phyloP scores from a whole-genome alignment of 1,140 invertebrate species.

The Sycophaga agraensis region DNA sequence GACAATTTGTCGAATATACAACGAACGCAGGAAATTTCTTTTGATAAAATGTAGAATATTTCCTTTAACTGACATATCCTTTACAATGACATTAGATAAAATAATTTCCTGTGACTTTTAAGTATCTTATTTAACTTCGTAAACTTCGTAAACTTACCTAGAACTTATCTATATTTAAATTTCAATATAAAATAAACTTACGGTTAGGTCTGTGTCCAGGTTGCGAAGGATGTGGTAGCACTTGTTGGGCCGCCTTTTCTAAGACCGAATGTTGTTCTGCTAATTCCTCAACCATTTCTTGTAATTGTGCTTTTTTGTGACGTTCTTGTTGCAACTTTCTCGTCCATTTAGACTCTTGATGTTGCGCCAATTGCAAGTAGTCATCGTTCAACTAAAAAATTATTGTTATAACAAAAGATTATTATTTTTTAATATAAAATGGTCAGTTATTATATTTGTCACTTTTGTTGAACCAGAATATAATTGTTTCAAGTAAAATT shows the following conservation, averaged over 20 bases:
- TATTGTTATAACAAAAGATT: constrained; percentile 28
- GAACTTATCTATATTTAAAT: too few species aligned
- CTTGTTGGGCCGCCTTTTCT: constrained; percentile 76
- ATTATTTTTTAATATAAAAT: background rate
- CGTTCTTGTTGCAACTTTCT: constrained; percentile 91
- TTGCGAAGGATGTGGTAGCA: constrained; percentile 55
- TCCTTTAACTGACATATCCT: too few species aligned
- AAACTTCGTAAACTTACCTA: too few species aligned
- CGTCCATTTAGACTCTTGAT: constrained; percentile 86
- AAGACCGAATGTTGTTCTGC: constrained; percentile 94
- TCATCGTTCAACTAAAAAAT: constrained; percentile 87
- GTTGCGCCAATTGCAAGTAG: constrained; percentile 83
- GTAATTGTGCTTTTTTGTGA: constrained; percentile 88
- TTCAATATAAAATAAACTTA: constrained; percentile 50
- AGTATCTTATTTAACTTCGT: too few species aligned
- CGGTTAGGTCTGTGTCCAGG: constrained; percentile 48
- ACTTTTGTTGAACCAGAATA: too few species aligned
- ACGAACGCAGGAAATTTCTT: too few species aligned
- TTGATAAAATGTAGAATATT: too few species aligned
- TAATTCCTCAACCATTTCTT: constrained; percentile 96
- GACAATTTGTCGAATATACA: too few species aligned
- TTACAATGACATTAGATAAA: too few species aligned
- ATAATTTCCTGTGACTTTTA: too few species aligned
- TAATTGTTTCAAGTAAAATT: background rate
- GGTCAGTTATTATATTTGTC: too few species aligned